Evolutionary conservation across 2,888 invertebrate species (phyloP).

Genomic region (Liodrosophila aerea): DNA sequence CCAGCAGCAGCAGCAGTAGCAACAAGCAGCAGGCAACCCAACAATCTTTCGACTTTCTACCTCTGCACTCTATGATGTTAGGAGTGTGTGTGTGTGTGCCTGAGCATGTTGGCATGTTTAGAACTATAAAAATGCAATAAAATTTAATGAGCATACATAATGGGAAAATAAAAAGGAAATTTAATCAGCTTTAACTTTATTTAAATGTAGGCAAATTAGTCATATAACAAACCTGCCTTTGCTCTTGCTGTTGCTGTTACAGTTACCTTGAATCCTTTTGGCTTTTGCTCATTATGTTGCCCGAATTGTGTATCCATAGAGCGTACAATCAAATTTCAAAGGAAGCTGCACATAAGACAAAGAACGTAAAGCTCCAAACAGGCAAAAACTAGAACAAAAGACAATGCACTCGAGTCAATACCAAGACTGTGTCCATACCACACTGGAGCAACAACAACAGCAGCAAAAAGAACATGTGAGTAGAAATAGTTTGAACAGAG

Average conservation of each 20-base stretch:
- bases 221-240: slow-evolving; percentile 2
- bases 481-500: slow-evolving; percentile 56
- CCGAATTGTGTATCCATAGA: slow-evolving; percentile 16
- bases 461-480: slow-evolving; percentile 39
- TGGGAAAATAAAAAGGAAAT: slow-evolving; percentile 58
- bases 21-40: slow-evolving; percentile 23
- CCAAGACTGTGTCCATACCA: slow-evolving; percentile 6
- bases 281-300: slow-evolving; percentile 26
- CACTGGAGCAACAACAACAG: slow-evolving; percentile 28
- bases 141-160: slow-evolving; percentile 69
- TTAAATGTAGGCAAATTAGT: slow-evolving; percentile 16
- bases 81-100: slow-evolving; percentile 5
- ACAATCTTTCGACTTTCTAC: slow-evolving; percentile 9
- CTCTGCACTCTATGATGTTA: slow-evolving; percentile 5
- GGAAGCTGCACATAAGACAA: slow-evolving; percentile 19
- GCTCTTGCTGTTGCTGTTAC: not conserved
- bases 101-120: slow-evolving; percentile 14
- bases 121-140: slow-evolving; percentile 59
- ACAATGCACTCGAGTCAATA: slow-evolving; percentile 46
- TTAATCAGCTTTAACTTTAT: slow-evolving; percentile 35
- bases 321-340: slow-evolving; percentile 27
- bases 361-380: slow-evolving; percentile 15
- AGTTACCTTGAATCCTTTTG: slow-evolving; percentile 6
- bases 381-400: slow-evolving; percentile 16
- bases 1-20: slow-evolving; percentile 14